phyloP scores from a whole-genome alignment of 2,797 vertebrate genomes.

The Takifugu rubripes region DNA sequence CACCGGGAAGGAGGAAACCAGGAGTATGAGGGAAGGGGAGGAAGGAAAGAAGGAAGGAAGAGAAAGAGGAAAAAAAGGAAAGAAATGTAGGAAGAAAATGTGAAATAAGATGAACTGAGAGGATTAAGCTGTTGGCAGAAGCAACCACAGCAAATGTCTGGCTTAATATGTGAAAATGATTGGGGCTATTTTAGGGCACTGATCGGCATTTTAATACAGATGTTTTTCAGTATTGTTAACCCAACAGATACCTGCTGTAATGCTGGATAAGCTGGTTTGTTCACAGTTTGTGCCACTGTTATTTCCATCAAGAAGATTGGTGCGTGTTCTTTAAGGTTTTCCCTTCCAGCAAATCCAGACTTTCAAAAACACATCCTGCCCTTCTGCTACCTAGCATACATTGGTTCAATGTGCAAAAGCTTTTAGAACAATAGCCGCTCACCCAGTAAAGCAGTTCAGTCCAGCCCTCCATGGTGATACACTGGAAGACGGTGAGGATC shows the following conservation, averaged over 20 bases:
- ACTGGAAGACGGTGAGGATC: conserved; percentile 95
- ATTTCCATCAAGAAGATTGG: too few species aligned
- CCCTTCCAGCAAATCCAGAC: too few species aligned
- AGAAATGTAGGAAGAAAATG: conserved; percentile 5
- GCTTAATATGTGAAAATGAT: too few species aligned
- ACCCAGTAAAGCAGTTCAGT: conserved; percentile 93
- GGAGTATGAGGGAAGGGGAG: conserved; percentile 17
- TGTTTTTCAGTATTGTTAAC: too few species aligned
- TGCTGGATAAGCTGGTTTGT: too few species aligned
- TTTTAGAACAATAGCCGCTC: not conserved
- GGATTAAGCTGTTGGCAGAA: conserved; percentile 10
- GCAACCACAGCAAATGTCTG: not conserved
- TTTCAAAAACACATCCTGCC: too few species aligned
- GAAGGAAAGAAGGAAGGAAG: conserved; percentile 1
- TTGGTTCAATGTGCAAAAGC: too few species aligned
- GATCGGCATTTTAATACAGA: conserved; percentile 28
- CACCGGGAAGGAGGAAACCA: conserved; percentile 52
- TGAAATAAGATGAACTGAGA: conserved; percentile 2
- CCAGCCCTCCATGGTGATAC: conserved; percentile 98
- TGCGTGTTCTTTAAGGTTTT: too few species aligned
- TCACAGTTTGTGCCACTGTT: too few species aligned
- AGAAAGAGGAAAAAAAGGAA: not conserved
- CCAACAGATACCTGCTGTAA: too few species aligned
- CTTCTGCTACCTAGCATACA: too few species aligned
- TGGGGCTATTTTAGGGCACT: conserved; percentile 26